Conservation (phyloP, 1,140 invertebrate genomes). For the Cherax quadricarinatus region DNA sequence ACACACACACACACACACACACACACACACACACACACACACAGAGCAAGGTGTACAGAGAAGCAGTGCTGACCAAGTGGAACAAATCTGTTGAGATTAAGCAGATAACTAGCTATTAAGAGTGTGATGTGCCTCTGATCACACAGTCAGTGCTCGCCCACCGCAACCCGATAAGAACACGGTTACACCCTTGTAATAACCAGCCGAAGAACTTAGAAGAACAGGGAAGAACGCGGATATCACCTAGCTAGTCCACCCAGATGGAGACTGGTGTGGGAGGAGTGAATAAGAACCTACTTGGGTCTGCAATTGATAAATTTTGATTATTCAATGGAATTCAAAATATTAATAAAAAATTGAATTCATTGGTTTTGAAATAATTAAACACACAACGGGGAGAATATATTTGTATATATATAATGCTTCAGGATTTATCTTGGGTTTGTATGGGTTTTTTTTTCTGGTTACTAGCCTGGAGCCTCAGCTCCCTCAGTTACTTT, state of each 20-base stretch:
- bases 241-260: neutral
- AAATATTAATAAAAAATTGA: no score
- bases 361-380: no score
- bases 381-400: no score
- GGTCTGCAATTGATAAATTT: no score
- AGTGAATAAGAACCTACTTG: no score
- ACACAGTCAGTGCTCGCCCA: neutral
- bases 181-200: neutral
- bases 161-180: neutral
- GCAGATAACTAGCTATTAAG: neutral
- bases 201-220: neutral
- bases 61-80: neutral
- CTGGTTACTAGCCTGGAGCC: no score
- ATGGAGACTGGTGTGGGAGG: neutral
- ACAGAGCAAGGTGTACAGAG: constrained; percentile 9
- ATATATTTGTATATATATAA: no score
- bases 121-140: constrained; percentile 2
- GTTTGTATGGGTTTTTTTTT: no score
- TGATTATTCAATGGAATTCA: no score
- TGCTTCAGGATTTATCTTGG: no score
- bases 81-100: constrained; percentile 1
- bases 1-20: no score
- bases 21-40: neutral
- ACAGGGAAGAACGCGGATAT: constrained; percentile 6
- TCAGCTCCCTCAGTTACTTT: no score